Base-by-base conservation (phyloP, 2,888 invertebrate species). In the Himalopsyche anomala region DNA sequence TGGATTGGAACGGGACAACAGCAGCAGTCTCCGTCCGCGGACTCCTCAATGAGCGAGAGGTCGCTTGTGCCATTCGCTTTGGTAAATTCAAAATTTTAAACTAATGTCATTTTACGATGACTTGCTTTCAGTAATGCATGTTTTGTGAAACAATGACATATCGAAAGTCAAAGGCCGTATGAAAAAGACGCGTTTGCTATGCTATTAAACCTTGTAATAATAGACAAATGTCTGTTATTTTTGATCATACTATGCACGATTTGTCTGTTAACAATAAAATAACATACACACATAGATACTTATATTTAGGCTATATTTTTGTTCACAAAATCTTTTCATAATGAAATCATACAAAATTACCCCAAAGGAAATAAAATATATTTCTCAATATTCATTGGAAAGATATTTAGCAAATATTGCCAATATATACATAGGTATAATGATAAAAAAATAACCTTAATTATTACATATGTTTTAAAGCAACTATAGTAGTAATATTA, bases 31-130 rank as follows among this genome's bases (percentile, higher is more conserved):
- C 93, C 93, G 19, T 93, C 93, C 62, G 93, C 93, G 28, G 93
- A 93, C 90, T 93, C 93, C 9, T 93, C 93, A 15, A 93, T 93
- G 93, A 93, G 93, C 91, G 93, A 93, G 90, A 90, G 93, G 89
- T 93, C 93, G 28, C 91, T 93, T 92, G 81, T 93, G 87, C 93
- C 93, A 81, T 93, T 92, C 91, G 93, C 92, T 90, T 91, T 93
- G 93, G 93, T 93, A 93, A 93, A 83, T 80, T 62, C 62, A 19
- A 62, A 62, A 62, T 62, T 62, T 62, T 8, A 62, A 62, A 62
- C 62, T 62, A 62, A 62, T 62, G 62, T 62, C 62, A 62, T 62
- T 62, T 19, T 62, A 1, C 3, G 28, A 62, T 62, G 62, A 62
- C 19, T 62, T 62, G 62, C 62, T 62, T 62, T 11, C 8, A 56